Evolutionary conservation across 2,888 invertebrate species (phyloP).

Genomic region (Pterobdella sp.): DNA sequence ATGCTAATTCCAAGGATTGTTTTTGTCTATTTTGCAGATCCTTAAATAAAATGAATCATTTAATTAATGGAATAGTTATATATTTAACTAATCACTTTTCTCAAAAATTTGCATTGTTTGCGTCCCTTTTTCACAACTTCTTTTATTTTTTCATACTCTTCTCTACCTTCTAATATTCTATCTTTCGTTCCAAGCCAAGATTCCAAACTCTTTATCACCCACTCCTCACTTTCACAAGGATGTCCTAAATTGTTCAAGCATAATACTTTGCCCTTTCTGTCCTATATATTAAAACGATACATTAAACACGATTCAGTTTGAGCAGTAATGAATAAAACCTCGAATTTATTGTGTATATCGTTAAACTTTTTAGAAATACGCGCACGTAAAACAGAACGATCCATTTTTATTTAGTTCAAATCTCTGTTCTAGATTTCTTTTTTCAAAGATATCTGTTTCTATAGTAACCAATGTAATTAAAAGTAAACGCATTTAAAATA

Average conservation of each 20-base stretch:
- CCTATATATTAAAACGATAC: neutral
- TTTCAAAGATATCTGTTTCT: no score
- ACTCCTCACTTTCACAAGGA: neutral
- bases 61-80: neutral
- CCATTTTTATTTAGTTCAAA: no score
- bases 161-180: neutral
- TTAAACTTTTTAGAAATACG: no score
- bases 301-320: no score
- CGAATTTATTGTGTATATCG: no score
- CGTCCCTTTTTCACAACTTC: neutral
- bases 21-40: neutral
- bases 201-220: neutral
- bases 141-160: neutral
- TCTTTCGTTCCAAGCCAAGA: neutral
- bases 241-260: neutral
- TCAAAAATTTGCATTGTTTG: conserved; percentile 2
- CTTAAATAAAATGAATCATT: neutral
- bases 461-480: no score
- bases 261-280: neutral
- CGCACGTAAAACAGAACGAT: no score
- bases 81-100: neutral
- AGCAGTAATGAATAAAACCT: no score
- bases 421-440: no score
- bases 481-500: no score
- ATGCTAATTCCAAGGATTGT: neutral